Percentiles rank a stretch among this genome's conserved stretches.
phyloP scores from a whole-genome alignment of 2,797 vertebrate species.

The Lutjanus argentimaculatus region DNA sequence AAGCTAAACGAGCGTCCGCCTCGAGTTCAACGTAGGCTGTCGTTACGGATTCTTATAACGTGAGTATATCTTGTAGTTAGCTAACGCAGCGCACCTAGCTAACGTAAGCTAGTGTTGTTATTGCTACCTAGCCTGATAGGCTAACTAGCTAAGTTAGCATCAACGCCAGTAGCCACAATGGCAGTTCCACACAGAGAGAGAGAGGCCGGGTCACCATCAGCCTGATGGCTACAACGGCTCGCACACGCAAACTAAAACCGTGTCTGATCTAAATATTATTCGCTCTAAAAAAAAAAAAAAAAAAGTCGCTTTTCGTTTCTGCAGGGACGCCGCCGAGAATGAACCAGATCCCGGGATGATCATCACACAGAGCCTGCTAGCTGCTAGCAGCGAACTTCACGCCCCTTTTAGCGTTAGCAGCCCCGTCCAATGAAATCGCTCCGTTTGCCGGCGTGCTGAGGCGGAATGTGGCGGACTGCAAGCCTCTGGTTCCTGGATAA shows the following conservation, averaged over 20 bases:
- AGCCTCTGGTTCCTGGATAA: not conserved
- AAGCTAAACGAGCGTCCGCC: not conserved
- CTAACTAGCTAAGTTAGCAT: conserved; percentile 75
- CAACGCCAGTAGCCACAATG: conserved; percentile 55
- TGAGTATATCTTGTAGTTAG: conserved; percentile 23
- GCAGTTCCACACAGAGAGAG: conserved; percentile 56
- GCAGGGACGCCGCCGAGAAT: conserved; percentile 44
- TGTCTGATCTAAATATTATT: not conserved
- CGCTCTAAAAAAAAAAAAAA: not conserved
- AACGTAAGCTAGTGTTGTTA: conserved; percentile 21
- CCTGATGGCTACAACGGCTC: not conserved
- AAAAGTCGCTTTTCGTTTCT: conserved; percentile 4
- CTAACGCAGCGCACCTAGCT: conserved; percentile 38
- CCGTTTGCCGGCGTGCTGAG: conserved; percentile 46
- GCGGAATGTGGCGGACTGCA: not conserved
- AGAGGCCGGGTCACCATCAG: conserved; percentile 41
- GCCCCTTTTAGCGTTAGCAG: conserved; percentile 65
- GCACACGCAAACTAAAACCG: not conserved
- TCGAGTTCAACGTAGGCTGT: not conserved
- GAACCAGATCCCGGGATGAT: conserved; percentile 34
- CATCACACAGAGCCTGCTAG: conserved; percentile 36
- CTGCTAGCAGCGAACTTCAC: conserved; percentile 62
- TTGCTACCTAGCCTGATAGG: conserved; percentile 58
- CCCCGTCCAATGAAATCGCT: conserved; percentile 67
- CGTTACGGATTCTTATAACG: conserved; percentile 2